phyloP scores from a whole-genome alignment of 2,797 vertebrate species.

The Labeo calbasu region DNA sequence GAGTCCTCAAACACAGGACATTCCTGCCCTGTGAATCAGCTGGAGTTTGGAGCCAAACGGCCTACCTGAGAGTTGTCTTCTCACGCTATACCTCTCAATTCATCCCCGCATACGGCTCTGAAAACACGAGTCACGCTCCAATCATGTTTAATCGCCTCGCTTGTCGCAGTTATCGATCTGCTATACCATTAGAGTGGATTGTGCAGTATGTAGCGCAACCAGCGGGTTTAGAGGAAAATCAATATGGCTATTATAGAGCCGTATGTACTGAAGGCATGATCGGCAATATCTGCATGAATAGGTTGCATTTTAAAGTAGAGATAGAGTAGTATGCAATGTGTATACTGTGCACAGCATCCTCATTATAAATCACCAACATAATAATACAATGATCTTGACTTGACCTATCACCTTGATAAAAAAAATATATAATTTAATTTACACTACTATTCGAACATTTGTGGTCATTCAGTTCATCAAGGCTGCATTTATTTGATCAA shows the following conservation, averaged over 20 bases:
- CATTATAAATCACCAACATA: constrained; percentile 2
- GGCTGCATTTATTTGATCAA: neutral
- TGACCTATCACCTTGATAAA: neutral
- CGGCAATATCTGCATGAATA: neutral
- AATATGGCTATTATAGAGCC: constrained; percentile 45
- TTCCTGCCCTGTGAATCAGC: constrained; percentile 56
- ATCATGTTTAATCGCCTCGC: constrained; percentile 40
- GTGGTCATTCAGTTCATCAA: neutral
- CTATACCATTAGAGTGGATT: constrained; percentile 14
- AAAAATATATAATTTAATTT: neutral
- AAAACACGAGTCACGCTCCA: constrained; percentile 47
- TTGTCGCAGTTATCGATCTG: constrained; percentile 45
- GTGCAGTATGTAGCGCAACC: constrained; percentile 15
- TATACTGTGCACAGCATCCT: neutral
- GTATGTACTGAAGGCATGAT: constrained; percentile 5
- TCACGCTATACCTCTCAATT: constrained; percentile 47
- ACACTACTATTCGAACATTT: neutral
- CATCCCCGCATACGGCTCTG: neutral
- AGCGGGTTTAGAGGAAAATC: constrained; percentile 52
- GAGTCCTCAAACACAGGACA: constrained; percentile 47
- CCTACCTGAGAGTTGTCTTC: constrained; percentile 48
- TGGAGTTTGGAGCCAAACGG: constrained; percentile 33
- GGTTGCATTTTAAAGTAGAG: constrained; percentile 2
- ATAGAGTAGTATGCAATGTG: neutral
- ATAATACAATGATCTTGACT: neutral